These are phyloP conservation scores for Drosophila tripunctata DNA, from an alignment of 2,888 invertebrate genomes.

Conservation along the genomic window DNA sequence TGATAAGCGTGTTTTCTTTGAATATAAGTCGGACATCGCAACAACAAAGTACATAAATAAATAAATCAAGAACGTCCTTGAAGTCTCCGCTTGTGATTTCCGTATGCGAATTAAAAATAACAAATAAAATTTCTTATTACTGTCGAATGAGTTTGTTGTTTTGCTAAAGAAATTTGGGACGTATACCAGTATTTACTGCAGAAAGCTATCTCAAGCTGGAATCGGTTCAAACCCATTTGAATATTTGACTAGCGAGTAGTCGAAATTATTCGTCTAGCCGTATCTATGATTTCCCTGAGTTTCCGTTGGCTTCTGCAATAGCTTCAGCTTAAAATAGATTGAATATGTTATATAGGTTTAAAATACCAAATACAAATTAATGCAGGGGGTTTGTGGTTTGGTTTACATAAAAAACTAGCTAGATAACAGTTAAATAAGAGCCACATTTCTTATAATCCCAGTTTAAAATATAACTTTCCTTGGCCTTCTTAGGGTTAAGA, in stretches of 20 bases:
- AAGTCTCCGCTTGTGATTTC: slow-evolving; percentile 82
- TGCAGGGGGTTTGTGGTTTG: background rate
- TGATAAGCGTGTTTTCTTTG: slow-evolving; percentile 46
- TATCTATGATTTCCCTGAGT: background rate
- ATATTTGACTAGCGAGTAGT: background rate
- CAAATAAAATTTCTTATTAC: slow-evolving; percentile 26
- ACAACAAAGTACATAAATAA: slow-evolving; percentile 69
- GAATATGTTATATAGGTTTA: background rate
- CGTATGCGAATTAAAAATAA: slow-evolving; percentile 70
- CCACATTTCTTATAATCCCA: background rate
- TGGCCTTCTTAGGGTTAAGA: slow-evolving; percentile 48
- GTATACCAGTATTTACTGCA: background rate
- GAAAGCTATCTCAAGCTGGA: background rate
- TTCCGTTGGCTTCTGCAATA: background rate
- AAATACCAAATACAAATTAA: background rate
- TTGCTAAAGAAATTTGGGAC: slow-evolving; percentile 3
- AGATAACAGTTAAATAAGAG: no score
- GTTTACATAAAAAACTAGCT: no score
- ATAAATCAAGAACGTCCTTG: slow-evolving; percentile 82
- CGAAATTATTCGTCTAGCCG: slow-evolving; percentile 18
- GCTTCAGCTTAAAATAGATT: slow-evolving; percentile 5
- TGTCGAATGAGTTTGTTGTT: slow-evolving; percentile 24
- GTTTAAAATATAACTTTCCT: background rate
- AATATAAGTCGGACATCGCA: slow-evolving; percentile 23
- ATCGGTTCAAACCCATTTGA: background rate